These are phyloP conservation scores for Microchirus variegatus DNA, from an alignment of 2,797 vertebrate genomes.

Conservation along the genomic window DNA sequence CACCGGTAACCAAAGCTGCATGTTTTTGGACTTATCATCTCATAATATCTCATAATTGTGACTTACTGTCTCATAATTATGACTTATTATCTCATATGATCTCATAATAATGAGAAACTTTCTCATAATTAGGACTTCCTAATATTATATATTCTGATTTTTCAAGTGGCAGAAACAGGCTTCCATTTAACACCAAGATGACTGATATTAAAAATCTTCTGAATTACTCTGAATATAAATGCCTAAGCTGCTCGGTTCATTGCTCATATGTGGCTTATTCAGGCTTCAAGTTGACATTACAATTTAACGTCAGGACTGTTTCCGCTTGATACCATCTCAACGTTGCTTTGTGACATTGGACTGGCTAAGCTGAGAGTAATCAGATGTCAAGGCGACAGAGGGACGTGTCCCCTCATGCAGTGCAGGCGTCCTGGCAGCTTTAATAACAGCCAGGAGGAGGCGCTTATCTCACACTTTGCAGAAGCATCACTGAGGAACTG, in stretches of 20 bases:
- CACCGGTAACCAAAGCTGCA: too few relatives aligned
- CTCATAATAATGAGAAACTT: too few relatives aligned
- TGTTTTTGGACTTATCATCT: too few relatives aligned
- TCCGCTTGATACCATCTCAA: conserved; percentile 19
- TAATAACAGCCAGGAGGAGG: conserved; percentile 46
- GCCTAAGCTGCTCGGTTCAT: not conserved
- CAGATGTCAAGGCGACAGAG: conserved; percentile 19
- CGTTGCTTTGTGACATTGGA: conserved; percentile 14
- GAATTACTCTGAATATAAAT: not conserved
- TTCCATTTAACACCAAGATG: too few relatives aligned
- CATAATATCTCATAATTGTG: too few relatives aligned
- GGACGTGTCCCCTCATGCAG: conserved; percentile 22
- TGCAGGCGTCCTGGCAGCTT: conserved; percentile 21
- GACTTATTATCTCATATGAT: too few relatives aligned
- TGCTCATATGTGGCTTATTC: conserved; percentile 3
- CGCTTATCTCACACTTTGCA: conserved; percentile 54
- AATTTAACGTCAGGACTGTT: conserved; percentile 7
- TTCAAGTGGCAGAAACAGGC: too few relatives aligned
- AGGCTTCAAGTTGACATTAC: conserved; percentile 3
- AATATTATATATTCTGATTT: too few relatives aligned
- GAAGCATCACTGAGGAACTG: conserved; percentile 17
- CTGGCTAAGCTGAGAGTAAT: conserved; percentile 19
- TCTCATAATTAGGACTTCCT: too few relatives aligned
- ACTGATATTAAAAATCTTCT: not conserved
- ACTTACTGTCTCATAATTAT: too few relatives aligned